Percentiles rank a stretch among this genome's conserved stretches.
These are phyloP conservation scores for Nannoperca australis DNA, from an alignment of 2,797 vertebrate genomes.

Conservation along the genomic window DNA sequence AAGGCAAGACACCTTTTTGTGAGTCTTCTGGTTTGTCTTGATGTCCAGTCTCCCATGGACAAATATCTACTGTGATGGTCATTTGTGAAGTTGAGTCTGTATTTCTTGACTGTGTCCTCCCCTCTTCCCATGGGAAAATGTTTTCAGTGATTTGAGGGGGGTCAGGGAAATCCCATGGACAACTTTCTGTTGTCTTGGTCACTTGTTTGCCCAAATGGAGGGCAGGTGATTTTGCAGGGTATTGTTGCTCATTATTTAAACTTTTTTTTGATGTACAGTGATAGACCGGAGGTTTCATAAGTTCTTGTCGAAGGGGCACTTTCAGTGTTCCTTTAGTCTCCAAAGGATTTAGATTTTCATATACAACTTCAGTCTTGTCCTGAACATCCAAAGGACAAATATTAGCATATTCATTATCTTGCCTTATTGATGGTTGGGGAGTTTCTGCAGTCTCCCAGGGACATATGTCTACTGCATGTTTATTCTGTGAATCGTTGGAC, in stretches of 20 bases:
- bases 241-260: conserved; percentile 33
- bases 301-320: conserved; percentile 54
- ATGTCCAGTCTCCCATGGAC: conserved; percentile 69
- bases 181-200: conserved; percentile 71
- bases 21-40: conserved; percentile 44
- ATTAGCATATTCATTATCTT: conserved; percentile 60
- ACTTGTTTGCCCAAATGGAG: conserved; percentile 45
- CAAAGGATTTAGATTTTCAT: conserved; percentile 70
- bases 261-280: conserved; percentile 32
- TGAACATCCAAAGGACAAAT: conserved; percentile 73
- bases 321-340: conserved; percentile 51
- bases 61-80: conserved; percentile 63
- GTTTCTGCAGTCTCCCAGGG: conserved; percentile 76
- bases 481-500: conserved; percentile 49
- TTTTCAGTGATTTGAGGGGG: conserved; percentile 65
- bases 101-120: conserved; percentile 24
- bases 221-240: conserved; percentile 19
- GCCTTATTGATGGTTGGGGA: conserved; percentile 57
- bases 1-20: conserved; percentile 14
- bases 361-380: conserved; percentile 71
- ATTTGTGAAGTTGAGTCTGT: conserved; percentile 47
- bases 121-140: conserved; percentile 70
- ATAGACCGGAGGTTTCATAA: conserved; percentile 46
- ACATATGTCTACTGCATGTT: conserved; percentile 61
- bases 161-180: conserved; percentile 87